A percentile compares a stretch with the other conserved stretches of the same genome.
Evolutionary conservation across 2,888 invertebrate genomes (phyloP).

Genomic region (Antheraea assamensis): DNA sequence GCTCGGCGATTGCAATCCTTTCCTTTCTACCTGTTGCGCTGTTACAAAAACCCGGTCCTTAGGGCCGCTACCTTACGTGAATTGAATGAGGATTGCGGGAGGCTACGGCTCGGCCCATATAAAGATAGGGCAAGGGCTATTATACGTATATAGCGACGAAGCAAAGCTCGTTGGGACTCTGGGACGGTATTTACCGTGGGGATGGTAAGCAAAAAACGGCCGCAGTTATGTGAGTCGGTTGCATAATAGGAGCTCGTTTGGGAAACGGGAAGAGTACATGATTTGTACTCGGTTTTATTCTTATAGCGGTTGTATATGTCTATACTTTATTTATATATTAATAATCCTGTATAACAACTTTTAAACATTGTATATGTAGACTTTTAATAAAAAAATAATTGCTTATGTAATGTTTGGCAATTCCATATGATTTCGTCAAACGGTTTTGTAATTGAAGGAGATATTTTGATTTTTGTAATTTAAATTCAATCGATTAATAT

Average conservation of each 20-base stretch:
- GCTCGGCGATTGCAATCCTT: conserved; percentile 77
- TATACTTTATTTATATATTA: conserved; percentile 5
- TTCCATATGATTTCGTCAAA: neutral
- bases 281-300: conserved; percentile 49
- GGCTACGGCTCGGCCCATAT: conserved; percentile 80
- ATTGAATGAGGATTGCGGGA: conserved; percentile 80
- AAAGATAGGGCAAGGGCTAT: conserved; percentile 79
- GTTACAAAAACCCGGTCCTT: conserved; percentile 82
- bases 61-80: conserved; percentile 82
- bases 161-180: conserved; percentile 59
- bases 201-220: conserved; percentile 65
- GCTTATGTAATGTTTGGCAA: neutral
- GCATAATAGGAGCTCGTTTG: conserved; percentile 71
- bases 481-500: neutral
- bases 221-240: conserved; percentile 67
- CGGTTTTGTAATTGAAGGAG: neutral
- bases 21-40: conserved; percentile 82
- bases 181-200: conserved; percentile 71
- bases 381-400: neutral
- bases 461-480: neutral
- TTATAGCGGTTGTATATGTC: conserved; percentile 30
- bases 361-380: neutral
- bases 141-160: conserved; percentile 60
- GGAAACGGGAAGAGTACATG: conserved; percentile 63
- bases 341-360: neutral